Base-by-base conservation (phyloP, 1,140 invertebrate species). In the Carposina sasakii region DNA sequence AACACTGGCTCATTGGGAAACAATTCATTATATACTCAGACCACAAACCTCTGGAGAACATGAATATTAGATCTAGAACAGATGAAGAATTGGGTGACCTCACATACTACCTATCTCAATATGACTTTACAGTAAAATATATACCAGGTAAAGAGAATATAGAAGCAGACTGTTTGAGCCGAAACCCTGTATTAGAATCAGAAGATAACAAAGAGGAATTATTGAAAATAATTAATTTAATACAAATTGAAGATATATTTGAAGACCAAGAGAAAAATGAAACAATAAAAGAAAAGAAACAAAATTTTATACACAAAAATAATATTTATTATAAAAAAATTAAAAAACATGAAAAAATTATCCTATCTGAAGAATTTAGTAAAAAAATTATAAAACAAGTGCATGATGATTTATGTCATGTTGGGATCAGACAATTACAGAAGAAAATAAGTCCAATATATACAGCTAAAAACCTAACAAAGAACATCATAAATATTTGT, bases 41-140 rank as follows among this genome's bases (percentile, higher is more conserved):
- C 54, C 73, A 83, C 49, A 81, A 77, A 57, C 71, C 75, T 30
- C 45, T 81, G 43, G 67, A 79, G 55, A 79, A 79, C 21, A 34
- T 81, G 46, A 79, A 77, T 42, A 48, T 72, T 24, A 76, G 74
- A 60, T 34, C 63, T 39, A 48, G 45, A 34, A 46, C 60, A 1
- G 60, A 63, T 36, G 57, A 54, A 30, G 61, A 55, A 39, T n/a
- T 79, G 19, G 71, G 75, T 10, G 69, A 81, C 37, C 47, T 77
- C 17, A 67, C 56, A 12, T 70, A 70, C 46, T 82, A 78, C 10
- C 16, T 44, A 15, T 60, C 53, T 15, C 60, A 63, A 53, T 64
- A 68, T 63, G 48, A 83, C 55, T 76, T 76, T 52, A 37, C 61
- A 49, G 60, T 77, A 20, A 70, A 58, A 64, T 76, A 81, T 52